Conservation (phyloP, 1,140 invertebrate species). For the Drosophila willistoni region DNA sequence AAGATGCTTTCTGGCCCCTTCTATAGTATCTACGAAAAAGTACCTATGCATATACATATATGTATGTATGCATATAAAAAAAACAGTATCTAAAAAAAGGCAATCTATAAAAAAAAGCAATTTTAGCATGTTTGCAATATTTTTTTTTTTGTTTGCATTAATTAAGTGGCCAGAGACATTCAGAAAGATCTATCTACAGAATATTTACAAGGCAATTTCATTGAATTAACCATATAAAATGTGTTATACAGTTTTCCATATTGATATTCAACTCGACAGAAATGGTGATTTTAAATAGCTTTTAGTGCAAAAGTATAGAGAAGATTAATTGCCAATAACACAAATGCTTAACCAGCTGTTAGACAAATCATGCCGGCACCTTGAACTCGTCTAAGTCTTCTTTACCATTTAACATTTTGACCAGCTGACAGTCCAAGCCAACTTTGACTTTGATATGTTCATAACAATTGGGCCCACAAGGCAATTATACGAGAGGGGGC, state of each 20-base stretch:
- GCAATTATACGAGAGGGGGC: constrained; percentile 65
- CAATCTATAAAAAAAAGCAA: constrained; percentile 4
- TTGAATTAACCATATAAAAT: constrained; percentile 25
- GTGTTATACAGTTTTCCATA: constrained; percentile 8
- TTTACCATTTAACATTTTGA: constrained; percentile 69
- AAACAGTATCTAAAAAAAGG: neutral
- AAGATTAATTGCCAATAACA: constrained; percentile 4
- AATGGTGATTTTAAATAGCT: constrained; percentile 11
- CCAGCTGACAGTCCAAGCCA: constrained; percentile 66
- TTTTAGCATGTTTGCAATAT: constrained; percentile 20
- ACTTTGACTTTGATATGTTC: constrained; percentile 79
- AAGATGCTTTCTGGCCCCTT: constrained; percentile 5
- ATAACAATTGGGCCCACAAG: constrained; percentile 70
- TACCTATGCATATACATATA: neutral
- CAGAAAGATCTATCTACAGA: constrained; percentile 23
- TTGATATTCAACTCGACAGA: constrained; percentile 8
- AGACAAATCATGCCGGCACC: constrained; percentile 11
- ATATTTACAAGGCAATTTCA: constrained; percentile 17
- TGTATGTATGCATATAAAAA: neutral
- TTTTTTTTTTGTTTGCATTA: constrained; percentile 46
- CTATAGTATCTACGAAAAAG: constrained; percentile 4
- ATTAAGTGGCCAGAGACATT: constrained; percentile 42
- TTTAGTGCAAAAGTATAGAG: neutral
- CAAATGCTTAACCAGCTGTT: constrained; percentile 9
- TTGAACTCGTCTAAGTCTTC: constrained; percentile 30